Evolutionary conservation across 2,888 invertebrate species (phyloP), one percentile per base, ranked within the genome.

Genomic region (Netelia virgata): DNA sequence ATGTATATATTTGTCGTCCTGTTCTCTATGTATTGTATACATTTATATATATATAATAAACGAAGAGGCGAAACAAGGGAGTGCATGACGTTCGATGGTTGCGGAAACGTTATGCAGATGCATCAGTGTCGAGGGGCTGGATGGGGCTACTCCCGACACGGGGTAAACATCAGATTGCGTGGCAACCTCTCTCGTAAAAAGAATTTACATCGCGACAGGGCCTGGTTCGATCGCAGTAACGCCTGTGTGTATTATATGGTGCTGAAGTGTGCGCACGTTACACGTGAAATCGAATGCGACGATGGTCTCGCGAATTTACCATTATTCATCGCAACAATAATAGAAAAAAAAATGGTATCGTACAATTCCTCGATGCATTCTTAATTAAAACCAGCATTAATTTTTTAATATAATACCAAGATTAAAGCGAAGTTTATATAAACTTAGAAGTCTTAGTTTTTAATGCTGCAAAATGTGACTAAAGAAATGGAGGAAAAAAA

Each of bases 81-180:
- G 82, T n/a, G 16, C 55, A 68, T 63, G 63, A 69, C 75, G 53
- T 63, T 81, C 28, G 47, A 69, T 74, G 55, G 61, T 53, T 61
- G 77, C 43, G 77, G 73, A 77, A 82, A 73, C 78, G 74, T 83
- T 83, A 83, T 83, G 78, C 83, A 83, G 78, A 83, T 83, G 78
- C 78, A 69, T 5, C 57, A 20, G 61, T 23, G 59, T n/a, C 50
- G 41, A 70, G 64, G 28, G 72, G 14, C 11, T 14, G 47, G 75
- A 10, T 47, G 14, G 11, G 10, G 10, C 70, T 41, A n/a, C 43
- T 74, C 55, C 61, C 59, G 77, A 16, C 77, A 28, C 64, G 81
- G 61, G 69, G 83, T 78, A 78, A 83, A 83, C 74, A 74, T 63
- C 69, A 47, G 47, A 47, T 14, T 47, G 47, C 47, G 14, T 14